Evolutionary conservation across 2,113 vertebrate genomes (phyloP).

Genomic region (Oreochromis spilurus): DNA sequence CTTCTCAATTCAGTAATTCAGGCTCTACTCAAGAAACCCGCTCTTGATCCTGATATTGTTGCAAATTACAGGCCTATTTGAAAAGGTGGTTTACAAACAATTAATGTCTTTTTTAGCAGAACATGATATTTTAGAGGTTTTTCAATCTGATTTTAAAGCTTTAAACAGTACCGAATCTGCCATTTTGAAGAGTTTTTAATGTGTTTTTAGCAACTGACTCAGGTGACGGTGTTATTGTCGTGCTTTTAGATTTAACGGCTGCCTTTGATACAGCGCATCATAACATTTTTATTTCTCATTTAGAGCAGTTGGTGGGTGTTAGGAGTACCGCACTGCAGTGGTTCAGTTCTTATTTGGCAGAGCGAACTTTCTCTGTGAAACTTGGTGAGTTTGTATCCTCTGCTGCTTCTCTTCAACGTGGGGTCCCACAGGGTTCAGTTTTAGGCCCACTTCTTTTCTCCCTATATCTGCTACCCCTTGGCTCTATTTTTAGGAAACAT

Average conservation of each 20-base stretch:
- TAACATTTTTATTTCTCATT: not conserved
- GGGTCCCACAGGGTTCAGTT: not conserved
- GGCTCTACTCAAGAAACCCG: not conserved
- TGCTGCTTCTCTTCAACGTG: not conserved
- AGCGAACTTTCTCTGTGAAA: not conserved
- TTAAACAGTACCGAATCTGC: accelerated
- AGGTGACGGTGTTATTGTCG: not conserved
- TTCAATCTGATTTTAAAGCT: not conserved
- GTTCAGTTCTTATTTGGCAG: not conserved
- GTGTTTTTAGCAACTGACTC: not conserved
- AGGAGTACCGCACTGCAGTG: not conserved
- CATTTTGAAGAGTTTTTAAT: not conserved
- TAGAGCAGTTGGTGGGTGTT: not conserved
- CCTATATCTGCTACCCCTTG: not conserved
- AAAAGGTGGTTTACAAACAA: not conserved
- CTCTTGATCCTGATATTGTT: not conserved
- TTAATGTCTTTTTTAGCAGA: not conserved
- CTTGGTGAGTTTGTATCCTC: not conserved
- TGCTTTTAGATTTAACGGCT: not conserved
- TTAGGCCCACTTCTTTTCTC: not conserved
- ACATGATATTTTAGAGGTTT: not conserved
- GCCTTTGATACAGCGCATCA: not conserved
- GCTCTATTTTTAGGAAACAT: not conserved
- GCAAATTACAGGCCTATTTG: not conserved
- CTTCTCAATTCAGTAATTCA: not conserved